phyloP scores from a whole-genome alignment of 2,113 vertebrate genomes.

The Oncorhynchus keta region DNA sequence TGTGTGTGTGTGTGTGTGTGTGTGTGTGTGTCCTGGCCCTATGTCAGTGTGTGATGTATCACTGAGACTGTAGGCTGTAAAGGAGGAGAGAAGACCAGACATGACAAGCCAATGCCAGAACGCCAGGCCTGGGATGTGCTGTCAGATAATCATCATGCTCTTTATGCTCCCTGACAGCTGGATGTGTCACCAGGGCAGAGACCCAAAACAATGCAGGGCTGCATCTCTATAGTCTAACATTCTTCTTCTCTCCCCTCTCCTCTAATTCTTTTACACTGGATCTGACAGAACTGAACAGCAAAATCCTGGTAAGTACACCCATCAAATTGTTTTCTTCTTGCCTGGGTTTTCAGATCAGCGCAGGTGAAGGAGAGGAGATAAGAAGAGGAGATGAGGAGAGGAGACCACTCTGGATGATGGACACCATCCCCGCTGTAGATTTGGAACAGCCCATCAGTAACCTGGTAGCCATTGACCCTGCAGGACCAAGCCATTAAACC shows the following conservation, averaged over 20 bases:
- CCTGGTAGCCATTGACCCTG: neutral
- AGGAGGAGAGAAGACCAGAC: slow-evolving; percentile 27
- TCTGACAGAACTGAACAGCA: too few species aligned
- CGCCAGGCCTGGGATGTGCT: slow-evolving; percentile 39
- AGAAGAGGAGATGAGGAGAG: too few species aligned
- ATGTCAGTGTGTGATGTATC: slow-evolving; percentile 20
- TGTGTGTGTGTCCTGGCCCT: neutral
- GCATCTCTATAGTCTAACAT: neutral
- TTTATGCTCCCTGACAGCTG: slow-evolving; percentile 45
- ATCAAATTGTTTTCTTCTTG: too few species aligned
- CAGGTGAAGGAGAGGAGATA: too few species aligned
- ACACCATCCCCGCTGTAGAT: slow-evolving; percentile 16
- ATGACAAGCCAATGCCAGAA: slow-evolving; percentile 27
- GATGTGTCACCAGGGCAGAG: slow-evolving; percentile 38
- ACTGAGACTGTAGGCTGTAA: slow-evolving; percentile 24
- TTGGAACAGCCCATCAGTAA: slow-evolving; percentile 29
- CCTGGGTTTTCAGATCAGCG: too few species aligned
- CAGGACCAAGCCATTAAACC: too few species aligned
- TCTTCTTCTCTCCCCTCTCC: too few species aligned
- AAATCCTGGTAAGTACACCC: too few species aligned
- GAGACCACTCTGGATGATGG: neutral
- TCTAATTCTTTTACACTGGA: too few species aligned
- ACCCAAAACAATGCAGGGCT: neutral
- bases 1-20: too few species aligned
- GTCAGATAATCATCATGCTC: too few species aligned